Base-by-base conservation (phyloP, 1,140 invertebrate species). In the Antheraea mylitta region DNA sequence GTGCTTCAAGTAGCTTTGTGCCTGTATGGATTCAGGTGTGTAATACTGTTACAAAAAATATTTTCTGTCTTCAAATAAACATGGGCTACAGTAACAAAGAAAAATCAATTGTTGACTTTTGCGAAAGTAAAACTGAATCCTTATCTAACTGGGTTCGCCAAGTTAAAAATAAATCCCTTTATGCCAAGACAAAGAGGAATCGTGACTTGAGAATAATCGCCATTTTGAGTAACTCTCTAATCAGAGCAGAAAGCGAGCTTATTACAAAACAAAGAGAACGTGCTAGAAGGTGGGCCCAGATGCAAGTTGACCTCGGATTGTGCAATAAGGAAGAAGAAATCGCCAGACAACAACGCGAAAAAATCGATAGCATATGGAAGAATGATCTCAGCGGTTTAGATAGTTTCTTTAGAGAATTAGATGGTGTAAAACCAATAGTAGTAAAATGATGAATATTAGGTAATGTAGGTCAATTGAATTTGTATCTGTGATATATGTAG, bases 401-500 rank as follows among this genome's bases (percentile, higher is more conserved):
- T 85, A 92, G 77, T 80, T 92, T 92, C 86, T 90, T 92, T 71
- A 92, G 81, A 85, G 86, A 90, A 83, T 81, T 90, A 85, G 88
- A 92, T 71, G 87, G 85, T 82, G 80, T 90, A 66, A 91, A 91
- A 78, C 86, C 87, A 75, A 66, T 88, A 67, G 59, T 80, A 53
- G 45, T 53, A 16, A 69, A 85, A 77, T 45, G 72, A 70, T 62
- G 48, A 70, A 64, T 75, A 78, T 61, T 70, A 87, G 89, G 83
- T 80, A 87, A 85, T 87, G 72, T 90, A 82, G 65, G 30, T 38
- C 65, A 80, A 77, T 67, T 77, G 73, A 79, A 75, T 83, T 82
- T 86, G 88, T 77, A 86, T 83, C 89, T 91, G 88, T 91, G 89
- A 91, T 91, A 90, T 89, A 90, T 86, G 88, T 85, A 89, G 88